Conservation (phyloP, 2,113 vertebrate genomes). For the Plestiodon gilberti region DNA sequence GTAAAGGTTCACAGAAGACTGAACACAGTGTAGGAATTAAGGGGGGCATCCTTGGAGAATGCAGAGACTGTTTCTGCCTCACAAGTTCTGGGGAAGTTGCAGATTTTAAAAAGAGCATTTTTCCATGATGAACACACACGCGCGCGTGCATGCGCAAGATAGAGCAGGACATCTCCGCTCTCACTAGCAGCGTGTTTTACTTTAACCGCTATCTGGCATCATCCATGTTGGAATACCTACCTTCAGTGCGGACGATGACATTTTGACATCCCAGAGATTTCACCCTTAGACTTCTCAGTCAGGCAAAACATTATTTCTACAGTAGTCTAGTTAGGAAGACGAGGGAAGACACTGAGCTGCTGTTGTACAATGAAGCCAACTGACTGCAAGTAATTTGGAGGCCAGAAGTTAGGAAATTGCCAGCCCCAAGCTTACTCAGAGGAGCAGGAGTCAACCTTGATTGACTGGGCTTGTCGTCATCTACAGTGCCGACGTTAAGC, state of each 20-base stretch:
- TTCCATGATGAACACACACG: not conserved
- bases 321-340: not conserved
- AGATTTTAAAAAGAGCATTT: constrained; percentile 25
- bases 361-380: not conserved
- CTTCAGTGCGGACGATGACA: not conserved
- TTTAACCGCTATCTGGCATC: not conserved
- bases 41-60: constrained; percentile 62
- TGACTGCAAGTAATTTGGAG: not conserved
- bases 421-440: not conserved
- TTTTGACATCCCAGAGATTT: not conserved
- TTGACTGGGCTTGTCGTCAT: not conserved
- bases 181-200: not conserved
- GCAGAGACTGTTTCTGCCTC: constrained; percentile 39
- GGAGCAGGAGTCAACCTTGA: not conserved
- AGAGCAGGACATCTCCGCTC: not conserved
- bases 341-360: not conserved
- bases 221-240: not conserved
- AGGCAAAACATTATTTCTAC: not conserved
- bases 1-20: constrained; percentile 69
- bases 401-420: not conserved
- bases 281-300: not conserved
- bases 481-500: not conserved
- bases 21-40: constrained; percentile 61
- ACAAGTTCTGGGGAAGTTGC: constrained; percentile 51
- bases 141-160: rapidly evolving